Percentiles rank a stretch among this genome's conserved stretches.
Conservation (phyloP, 2,113 vertebrate species). For the Mastomys natalensis region DNA sequence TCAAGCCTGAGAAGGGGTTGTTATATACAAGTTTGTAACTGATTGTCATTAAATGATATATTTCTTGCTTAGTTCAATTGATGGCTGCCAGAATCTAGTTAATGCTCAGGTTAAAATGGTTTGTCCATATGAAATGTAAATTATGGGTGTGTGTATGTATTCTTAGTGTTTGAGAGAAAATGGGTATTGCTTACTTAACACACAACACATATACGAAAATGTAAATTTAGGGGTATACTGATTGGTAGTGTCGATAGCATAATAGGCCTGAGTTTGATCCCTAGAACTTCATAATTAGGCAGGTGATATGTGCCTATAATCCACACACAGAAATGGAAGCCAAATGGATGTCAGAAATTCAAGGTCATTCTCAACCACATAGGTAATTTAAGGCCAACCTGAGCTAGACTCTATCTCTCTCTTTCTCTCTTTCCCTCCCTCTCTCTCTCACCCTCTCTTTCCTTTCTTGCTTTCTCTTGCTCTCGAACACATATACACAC, state of each 20-base stretch:
- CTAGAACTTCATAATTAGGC: neutral
- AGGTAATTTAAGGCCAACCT: neutral
- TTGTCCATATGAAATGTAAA: neutral
- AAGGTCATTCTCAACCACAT: neutral
- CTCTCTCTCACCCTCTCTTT: no score
- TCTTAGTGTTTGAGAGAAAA: neutral
- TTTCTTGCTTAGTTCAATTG: neutral
- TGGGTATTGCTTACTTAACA: neutral
- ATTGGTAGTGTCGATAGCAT: neutral
- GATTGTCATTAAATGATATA: conserved; percentile 40
- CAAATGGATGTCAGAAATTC: neutral
- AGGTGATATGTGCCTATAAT: neutral
- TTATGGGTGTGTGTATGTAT: neutral
- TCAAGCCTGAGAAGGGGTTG: conserved; percentile 27
- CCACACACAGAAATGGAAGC: neutral
- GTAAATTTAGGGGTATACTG: neutral
- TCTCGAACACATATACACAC: neutral
- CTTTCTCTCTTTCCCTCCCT: neutral
- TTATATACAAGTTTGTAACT: neutral
- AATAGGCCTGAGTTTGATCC: neutral
- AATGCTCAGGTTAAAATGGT: neutral
- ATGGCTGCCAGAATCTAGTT: neutral
- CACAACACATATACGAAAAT: neutral
- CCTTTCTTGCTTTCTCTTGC: no score
- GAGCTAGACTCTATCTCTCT: neutral